Evolutionary conservation across 35 echinoderm and acorn worm genomes (phyloP).

Genomic region (Strongylocentrotus purpuratus): DNA sequence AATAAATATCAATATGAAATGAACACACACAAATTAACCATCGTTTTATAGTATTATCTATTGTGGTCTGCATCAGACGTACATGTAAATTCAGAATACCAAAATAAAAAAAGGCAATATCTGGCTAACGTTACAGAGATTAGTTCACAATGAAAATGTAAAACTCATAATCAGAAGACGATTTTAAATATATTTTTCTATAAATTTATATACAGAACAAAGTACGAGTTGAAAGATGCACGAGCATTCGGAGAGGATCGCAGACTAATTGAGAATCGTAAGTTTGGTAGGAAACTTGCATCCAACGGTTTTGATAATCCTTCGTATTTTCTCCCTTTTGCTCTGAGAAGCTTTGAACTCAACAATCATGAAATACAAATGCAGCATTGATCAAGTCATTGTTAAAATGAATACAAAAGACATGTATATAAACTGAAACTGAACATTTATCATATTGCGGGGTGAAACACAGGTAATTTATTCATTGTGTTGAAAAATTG

Average conservation of each 20-base stretch:
- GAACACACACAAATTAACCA: constrained; percentile 37
- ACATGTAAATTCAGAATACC: constrained; percentile 18
- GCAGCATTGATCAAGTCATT: background rate
- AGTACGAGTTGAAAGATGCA: background rate
- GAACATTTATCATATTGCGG: background rate
- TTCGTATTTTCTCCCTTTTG: background rate
- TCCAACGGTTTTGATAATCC: background rate
- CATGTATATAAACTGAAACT: background rate
- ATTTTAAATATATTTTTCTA: background rate
- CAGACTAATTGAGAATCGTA: background rate
- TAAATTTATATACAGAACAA: background rate
- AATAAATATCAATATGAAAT: constrained; percentile 37
- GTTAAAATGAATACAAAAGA: background rate
- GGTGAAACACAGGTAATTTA: background rate
- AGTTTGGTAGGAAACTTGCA: background rate
- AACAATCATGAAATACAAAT: background rate
- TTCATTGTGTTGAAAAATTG: background rate
- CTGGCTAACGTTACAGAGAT: constrained; percentile 6
- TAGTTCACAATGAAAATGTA: background rate
- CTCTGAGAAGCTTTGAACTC: background rate
- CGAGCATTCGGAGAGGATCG: background rate
- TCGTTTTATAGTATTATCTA: background rate
- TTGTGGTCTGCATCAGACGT: background rate
- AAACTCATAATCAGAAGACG: constrained; percentile 11
- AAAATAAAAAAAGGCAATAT: constrained; percentile 39